These are phyloP conservation scores for Meloidogyne exigua DNA, from an alignment of 1,140 invertebrate genomes.

Conservation along the genomic window DNA sequence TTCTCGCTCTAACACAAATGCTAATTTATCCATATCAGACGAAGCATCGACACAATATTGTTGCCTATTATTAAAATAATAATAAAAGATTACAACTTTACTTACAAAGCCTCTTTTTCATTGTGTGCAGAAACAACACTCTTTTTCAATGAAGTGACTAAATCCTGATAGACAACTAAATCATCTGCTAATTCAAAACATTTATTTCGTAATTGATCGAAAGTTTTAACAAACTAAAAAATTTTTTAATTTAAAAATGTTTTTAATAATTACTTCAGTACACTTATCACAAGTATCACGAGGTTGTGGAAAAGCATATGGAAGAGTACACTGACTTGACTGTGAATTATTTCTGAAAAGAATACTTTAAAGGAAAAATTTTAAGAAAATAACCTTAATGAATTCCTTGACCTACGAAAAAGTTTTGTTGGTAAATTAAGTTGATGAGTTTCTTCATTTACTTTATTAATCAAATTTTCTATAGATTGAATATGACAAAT, in stretches of 20 bases:
- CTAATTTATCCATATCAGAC: constrained; percentile 36
- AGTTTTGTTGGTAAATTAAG: constrained; percentile 32
- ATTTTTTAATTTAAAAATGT: neutral
- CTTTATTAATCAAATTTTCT: neutral
- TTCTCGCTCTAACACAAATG: constrained; percentile 47
- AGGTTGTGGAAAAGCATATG: neutral
- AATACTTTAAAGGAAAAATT: neutral
- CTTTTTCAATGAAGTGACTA: constrained; percentile 34
- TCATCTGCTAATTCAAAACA: constrained; percentile 47
- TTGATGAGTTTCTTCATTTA: constrained; percentile 25
- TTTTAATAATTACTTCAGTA: constrained; percentile 22
- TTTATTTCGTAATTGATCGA: constrained; percentile 31
- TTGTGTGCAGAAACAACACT: constrained; percentile 43
- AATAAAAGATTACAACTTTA: constrained; percentile 20
- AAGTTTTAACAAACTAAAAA: neutral
- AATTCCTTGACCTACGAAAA: constrained; percentile 32
- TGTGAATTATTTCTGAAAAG: neutral
- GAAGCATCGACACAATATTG: constrained; percentile 26
- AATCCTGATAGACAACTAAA: constrained; percentile 39
- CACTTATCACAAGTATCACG: constrained; percentile 37
- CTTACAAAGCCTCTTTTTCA: constrained; percentile 41
- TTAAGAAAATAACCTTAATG: constrained; percentile 22
- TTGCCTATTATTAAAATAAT: constrained; percentile 24
- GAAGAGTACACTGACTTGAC: neutral
- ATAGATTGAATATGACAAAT: constrained; percentile 18